phyloP scores from a whole-genome alignment of 2,888 invertebrate genomes.

The Sphinx pinastri region DNA sequence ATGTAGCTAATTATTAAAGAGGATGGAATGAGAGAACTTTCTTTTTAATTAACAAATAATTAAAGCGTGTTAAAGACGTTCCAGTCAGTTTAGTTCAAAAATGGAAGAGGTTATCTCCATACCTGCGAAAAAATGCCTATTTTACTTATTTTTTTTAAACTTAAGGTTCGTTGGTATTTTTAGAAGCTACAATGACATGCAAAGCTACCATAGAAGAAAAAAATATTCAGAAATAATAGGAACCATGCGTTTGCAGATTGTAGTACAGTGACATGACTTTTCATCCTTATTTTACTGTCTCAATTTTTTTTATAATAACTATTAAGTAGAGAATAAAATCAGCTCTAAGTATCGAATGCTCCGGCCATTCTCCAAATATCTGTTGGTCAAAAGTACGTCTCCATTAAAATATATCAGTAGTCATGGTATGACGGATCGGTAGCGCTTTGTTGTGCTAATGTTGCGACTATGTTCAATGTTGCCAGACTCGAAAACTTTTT shows the following conservation, averaged over 20 bases:
- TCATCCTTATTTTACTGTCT: background rate
- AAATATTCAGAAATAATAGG: too few species aligned
- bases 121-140: too few species aligned
- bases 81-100: too few species aligned
- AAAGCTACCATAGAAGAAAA: too few species aligned
- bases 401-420: slow-evolving; percentile 84
- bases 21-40: background rate
- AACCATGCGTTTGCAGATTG: too few species aligned
- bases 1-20: background rate
- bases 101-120: too few species aligned
- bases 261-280: too few species aligned
- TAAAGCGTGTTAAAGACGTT: too few species aligned
- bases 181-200: too few species aligned
- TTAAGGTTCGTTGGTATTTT: too few species aligned
- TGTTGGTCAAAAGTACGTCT: slow-evolving; percentile 72
- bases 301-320: background rate
- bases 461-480: slow-evolving; percentile 45
- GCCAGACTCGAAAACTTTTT: slow-evolving; percentile 53
- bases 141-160: too few species aligned
- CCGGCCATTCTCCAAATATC: slow-evolving; percentile 35
- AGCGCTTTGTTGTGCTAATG: slow-evolving; percentile 80
- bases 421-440: slow-evolving; percentile 81
- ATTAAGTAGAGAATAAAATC: background rate
- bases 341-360: slow-evolving; percentile 37
- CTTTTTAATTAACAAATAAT: too few species aligned